Conservation (phyloP, 2,113 vertebrate species). For the Nibea albiflora region DNA sequence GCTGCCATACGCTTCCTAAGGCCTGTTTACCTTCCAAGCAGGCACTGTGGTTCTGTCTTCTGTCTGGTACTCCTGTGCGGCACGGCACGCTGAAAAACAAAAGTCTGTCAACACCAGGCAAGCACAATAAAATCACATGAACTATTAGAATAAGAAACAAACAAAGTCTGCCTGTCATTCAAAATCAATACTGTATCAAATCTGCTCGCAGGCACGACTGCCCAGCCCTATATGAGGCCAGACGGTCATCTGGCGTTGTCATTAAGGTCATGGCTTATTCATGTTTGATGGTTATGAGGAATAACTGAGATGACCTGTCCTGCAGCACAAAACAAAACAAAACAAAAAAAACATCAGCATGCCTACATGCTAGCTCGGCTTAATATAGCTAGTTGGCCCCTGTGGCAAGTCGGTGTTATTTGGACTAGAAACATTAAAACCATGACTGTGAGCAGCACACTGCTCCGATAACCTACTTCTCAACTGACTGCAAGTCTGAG, state of each 20-base stretch:
- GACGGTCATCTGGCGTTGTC: conserved; percentile 31
- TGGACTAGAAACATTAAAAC: conserved; percentile 68
- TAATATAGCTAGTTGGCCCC: conserved; percentile 43
- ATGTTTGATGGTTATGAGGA: conserved; percentile 51
- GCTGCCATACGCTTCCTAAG: not conserved
- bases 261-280: conserved; percentile 42
- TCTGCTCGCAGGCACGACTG: conserved; percentile 10
- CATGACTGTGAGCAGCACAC: conserved; percentile 58
- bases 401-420: conserved; percentile 58
- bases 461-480: conserved; percentile 72
- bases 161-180: not conserved
- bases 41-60: conserved; percentile 20
- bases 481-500: conserved; percentile 37
- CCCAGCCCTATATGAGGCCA: not conserved
- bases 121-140: not conserved
- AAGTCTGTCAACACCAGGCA: conserved; percentile 12
- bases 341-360: conserved; percentile 1
- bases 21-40: conserved; percentile 55
- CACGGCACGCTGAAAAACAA: conserved; percentile 59
- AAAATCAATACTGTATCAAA: conserved; percentile 32
- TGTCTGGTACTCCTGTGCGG: conserved; percentile 11
- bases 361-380: conserved; percentile 23
- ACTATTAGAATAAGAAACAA: no score
- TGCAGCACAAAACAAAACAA: conserved; percentile 30
- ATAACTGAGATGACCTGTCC: conserved; percentile 35